phyloP scores from a whole-genome alignment of 2,113 vertebrate genomes.

The Uropsilus gracilis region DNA sequence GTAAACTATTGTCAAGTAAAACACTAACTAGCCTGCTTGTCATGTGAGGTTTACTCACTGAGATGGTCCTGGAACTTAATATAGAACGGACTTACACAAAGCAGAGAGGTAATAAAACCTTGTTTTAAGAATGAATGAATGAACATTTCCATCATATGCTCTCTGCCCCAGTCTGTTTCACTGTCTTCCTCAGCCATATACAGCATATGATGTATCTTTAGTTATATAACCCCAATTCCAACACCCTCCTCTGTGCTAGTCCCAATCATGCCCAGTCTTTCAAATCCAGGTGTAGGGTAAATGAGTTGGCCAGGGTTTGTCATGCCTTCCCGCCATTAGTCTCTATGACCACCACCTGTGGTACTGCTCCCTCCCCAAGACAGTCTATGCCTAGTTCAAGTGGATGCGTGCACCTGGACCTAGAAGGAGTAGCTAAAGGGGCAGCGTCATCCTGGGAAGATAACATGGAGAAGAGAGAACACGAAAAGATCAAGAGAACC shows the following conservation, averaged over 20 bases:
- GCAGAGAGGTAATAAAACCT: background rate
- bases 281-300: too few relatives aligned
- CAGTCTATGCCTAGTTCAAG: too few relatives aligned
- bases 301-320: too few relatives aligned
- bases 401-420: too few relatives aligned
- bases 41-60: background rate
- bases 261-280: background rate
- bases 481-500: too few relatives aligned
- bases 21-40: conserved; percentile 2
- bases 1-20: background rate
- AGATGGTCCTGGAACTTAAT: background rate
- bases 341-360: too few relatives aligned
- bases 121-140: background rate
- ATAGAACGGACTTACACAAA: background rate
- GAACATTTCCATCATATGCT: background rate
- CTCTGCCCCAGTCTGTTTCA: background rate
- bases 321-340: too few relatives aligned
- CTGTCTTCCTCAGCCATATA: background rate
- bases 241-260: background rate
- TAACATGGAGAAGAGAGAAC: too few relatives aligned
- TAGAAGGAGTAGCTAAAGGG: too few relatives aligned
- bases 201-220: background rate
- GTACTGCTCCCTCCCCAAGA: too few relatives aligned
- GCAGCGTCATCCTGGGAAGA: too few relatives aligned
- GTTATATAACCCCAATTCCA: background rate